Conservation (phyloP, 2,797 vertebrate species). For the Pelochelys cantorii region DNA sequence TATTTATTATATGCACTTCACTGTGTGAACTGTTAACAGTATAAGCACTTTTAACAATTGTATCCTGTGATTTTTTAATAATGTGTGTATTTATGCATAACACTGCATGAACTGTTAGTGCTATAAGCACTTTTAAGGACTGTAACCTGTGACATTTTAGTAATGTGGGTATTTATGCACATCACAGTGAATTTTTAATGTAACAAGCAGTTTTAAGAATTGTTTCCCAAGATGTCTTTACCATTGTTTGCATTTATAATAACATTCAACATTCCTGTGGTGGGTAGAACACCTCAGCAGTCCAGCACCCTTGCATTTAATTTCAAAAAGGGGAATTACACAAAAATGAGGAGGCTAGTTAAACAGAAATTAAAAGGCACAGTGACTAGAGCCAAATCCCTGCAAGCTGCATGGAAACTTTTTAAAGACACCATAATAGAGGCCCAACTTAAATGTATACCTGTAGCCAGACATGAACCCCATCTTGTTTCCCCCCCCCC, state of each 20-base stretch:
- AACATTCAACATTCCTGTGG: too few relatives aligned
- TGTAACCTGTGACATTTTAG: slow-evolving; percentile 54
- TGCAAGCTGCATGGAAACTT: too few relatives aligned
- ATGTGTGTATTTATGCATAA: slow-evolving; percentile 45
- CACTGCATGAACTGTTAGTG: slow-evolving; percentile 25
- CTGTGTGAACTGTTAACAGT: slow-evolving; percentile 27
- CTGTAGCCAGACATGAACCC: too few relatives aligned
- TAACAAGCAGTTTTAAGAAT: slow-evolving; percentile 30
- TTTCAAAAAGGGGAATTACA: too few relatives aligned
- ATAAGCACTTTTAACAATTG: slow-evolving; percentile 48
- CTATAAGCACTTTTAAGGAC: slow-evolving; percentile 51
- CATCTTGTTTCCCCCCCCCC: too few relatives aligned
- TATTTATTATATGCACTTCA: slow-evolving; percentile 25
- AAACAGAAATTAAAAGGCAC: too few relatives aligned
- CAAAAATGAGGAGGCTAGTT: too few relatives aligned
- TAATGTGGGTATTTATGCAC: slow-evolving; percentile 43
- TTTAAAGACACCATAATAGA: too few relatives aligned
- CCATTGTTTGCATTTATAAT: slow-evolving; percentile 38
- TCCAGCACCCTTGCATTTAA: too few relatives aligned
- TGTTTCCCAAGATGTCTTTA: slow-evolving; percentile 40
- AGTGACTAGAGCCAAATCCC: too few relatives aligned
- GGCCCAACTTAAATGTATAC: too few relatives aligned
- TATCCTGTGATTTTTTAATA: slow-evolving; percentile 38
- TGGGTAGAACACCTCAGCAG: too few relatives aligned
- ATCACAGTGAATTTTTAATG: slow-evolving; percentile 38